Evolutionary conservation across 2,113 vertebrate genomes (phyloP).

Genomic region (Gavialis gangeticus): DNA sequence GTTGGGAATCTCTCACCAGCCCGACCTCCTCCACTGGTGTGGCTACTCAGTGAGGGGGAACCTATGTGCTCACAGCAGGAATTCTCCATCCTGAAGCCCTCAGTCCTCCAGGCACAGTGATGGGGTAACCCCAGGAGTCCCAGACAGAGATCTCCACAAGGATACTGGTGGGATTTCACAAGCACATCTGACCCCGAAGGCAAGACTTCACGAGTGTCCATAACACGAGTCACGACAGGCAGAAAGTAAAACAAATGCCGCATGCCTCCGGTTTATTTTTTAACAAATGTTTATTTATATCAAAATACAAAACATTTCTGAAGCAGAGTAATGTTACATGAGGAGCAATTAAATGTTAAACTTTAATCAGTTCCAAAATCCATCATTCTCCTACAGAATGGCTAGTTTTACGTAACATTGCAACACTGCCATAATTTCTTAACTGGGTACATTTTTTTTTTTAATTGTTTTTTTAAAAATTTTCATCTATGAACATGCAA

Average conservation of each 20-base stretch:
- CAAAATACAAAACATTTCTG: conserved; percentile 90
- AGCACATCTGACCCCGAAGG: neutral
- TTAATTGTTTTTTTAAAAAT: neutral
- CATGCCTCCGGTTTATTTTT: conserved; percentile 47
- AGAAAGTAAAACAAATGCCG: neutral
- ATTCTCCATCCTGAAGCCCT: no score
- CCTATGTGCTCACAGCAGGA: no score
- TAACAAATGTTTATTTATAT: conserved; percentile 87
- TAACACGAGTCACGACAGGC: neutral
- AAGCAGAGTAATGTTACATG: conserved; percentile 85
- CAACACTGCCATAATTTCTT: conserved; percentile 73
- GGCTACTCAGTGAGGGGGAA: no score
- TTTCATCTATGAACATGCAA: conserved; percentile 77
- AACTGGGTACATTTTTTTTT: conserved; percentile 56
- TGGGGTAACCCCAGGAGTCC: neutral
- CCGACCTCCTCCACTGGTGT: no score
- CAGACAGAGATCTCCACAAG: neutral
- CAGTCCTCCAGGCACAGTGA: neutral
- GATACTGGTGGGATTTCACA: neutral
- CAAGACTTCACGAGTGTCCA: no score
- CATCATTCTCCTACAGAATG: conserved; percentile 70
- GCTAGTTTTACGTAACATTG: conserved; percentile 67
- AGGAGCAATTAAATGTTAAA: conserved; percentile 77
- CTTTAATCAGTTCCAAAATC: conserved; percentile 67
- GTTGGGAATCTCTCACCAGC: no score